These are phyloP conservation scores for Drosophila falleni DNA, from an alignment of 2,888 invertebrate species.

Conservation along the genomic window DNA sequence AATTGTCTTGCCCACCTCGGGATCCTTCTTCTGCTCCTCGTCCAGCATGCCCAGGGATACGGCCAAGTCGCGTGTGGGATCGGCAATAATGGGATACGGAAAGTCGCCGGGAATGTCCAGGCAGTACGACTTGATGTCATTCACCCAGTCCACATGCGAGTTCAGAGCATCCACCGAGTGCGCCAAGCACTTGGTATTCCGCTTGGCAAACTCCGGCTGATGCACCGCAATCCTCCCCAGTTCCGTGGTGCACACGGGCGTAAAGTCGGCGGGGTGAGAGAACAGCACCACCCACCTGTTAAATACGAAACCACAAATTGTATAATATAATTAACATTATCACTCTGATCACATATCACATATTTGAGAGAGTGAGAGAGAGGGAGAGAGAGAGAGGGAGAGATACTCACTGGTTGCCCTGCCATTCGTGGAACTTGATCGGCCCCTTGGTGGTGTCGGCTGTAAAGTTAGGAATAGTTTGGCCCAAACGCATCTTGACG, in stretches of 20 bases:
- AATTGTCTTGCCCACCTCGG: constrained; percentile 89
- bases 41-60: constrained; percentile 92
- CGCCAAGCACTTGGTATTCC: constrained; percentile 91
- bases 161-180: constrained; percentile 92
- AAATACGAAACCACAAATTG: neutral
- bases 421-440: constrained; percentile 92
- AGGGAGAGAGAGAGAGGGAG: neutral
- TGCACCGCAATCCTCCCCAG: constrained; percentile 91
- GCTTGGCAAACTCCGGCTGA: constrained; percentile 89
- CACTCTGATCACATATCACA: neutral
- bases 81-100: constrained; percentile 94
- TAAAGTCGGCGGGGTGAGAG: constrained; percentile 95
- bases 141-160: constrained; percentile 92
- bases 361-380: neutral
- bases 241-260: constrained; percentile 96
- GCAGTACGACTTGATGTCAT: constrained; percentile 90
- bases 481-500: constrained; percentile 89
- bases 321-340: neutral
- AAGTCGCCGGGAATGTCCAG: constrained; percentile 90
- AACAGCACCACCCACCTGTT: constrained; percentile 93
- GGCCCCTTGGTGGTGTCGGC: constrained; percentile 90
- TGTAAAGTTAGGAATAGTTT: constrained; percentile 91
- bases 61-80: constrained; percentile 90
- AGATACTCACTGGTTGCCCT: constrained; percentile 90
- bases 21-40: constrained; percentile 89